These are phyloP conservation scores for Montipora capitata DNA, from an alignment of 92 coral and sea anemone genomes.

Conservation along the genomic window DNA sequence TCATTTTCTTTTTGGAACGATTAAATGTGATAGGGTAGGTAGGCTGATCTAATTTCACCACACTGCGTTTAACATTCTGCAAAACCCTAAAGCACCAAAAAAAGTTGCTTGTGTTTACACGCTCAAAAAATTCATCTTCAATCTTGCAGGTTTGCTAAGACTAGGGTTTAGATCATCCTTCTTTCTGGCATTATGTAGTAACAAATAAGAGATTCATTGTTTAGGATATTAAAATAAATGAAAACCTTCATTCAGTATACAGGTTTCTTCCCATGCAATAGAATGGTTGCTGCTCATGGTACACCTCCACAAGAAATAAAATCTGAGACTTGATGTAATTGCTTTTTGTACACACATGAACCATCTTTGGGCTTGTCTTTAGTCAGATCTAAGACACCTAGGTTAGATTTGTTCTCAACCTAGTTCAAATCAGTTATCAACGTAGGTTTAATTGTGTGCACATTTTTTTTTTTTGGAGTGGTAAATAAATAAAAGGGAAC, in stretches of 20 bases:
- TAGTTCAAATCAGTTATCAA: too few species aligned
- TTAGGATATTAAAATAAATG: conserved; percentile 13
- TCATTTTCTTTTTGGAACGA: conserved; percentile 42
- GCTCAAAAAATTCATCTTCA: conserved; percentile 22
- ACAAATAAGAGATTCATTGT: neutral
- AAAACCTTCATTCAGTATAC: neutral
- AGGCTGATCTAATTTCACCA: conserved; percentile 25
- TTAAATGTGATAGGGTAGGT: conserved; percentile 56
- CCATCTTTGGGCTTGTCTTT: conserved; percentile 7
- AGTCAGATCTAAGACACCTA: conserved; percentile 4
- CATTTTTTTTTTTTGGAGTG: too few species aligned
- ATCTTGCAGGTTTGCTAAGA: neutral
- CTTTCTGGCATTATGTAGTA: neutral
- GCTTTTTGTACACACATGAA: neutral
- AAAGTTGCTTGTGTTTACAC: conserved; percentile 1
- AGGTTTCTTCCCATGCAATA: conserved; percentile 1
- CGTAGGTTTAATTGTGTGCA: too few species aligned
- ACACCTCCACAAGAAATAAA: neutral
- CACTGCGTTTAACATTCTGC: neutral
- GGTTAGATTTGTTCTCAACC: too few species aligned
- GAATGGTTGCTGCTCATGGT: neutral
- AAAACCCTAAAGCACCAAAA: neutral
- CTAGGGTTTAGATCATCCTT: conserved; percentile 12
- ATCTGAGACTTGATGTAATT: neutral
- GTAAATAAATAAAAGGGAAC: too few species aligned